A percentile compares a stretch with the other conserved stretches of the same genome.
These are phyloP conservation scores for Oryzias dopingdopingensis DNA, from an alignment of 2,797 vertebrate genomes.

Conservation along the genomic window DNA sequence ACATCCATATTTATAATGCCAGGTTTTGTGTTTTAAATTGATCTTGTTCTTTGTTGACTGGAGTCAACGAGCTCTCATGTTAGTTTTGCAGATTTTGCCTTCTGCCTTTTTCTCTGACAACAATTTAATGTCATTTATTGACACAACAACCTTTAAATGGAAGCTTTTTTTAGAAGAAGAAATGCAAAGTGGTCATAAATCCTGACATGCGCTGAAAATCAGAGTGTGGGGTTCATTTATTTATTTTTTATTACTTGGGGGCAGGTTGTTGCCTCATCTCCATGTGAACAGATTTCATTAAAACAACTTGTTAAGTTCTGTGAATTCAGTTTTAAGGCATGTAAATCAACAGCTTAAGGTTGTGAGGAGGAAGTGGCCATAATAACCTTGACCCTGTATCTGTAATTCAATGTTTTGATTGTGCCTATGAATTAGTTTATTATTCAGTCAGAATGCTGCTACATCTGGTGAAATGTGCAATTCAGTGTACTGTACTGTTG, in stretches of 20 bases:
- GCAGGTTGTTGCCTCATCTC: constrained; percentile 22
- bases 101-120: not conserved
- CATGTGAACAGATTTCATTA: not conserved
- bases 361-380: constrained; percentile 42
- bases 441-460: constrained; percentile 81
- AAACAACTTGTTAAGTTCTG: constrained; percentile 24
- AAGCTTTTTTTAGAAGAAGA: constrained; percentile 16
- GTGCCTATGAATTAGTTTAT: constrained; percentile 75
- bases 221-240: constrained; percentile 12
- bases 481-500: constrained; percentile 78
- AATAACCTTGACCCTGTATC: constrained; percentile 55
- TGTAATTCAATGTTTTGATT: constrained; percentile 66
- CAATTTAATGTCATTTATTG: not conserved
- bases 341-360: constrained; percentile 69
- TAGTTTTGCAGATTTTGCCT: not conserved
- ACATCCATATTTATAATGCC: not conserved
- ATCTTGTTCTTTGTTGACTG: not conserved
- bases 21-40: not conserved
- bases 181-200: constrained; percentile 11
- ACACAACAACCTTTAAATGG: constrained; percentile 3
- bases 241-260: constrained; percentile 7
- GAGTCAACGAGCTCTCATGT: not conserved
- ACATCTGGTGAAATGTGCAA: constrained; percentile 82
- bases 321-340: constrained; percentile 65
- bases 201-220: constrained; percentile 35